Conservation (phyloP, 23 tunicate species). For the Botrylloides violaceus region DNA sequence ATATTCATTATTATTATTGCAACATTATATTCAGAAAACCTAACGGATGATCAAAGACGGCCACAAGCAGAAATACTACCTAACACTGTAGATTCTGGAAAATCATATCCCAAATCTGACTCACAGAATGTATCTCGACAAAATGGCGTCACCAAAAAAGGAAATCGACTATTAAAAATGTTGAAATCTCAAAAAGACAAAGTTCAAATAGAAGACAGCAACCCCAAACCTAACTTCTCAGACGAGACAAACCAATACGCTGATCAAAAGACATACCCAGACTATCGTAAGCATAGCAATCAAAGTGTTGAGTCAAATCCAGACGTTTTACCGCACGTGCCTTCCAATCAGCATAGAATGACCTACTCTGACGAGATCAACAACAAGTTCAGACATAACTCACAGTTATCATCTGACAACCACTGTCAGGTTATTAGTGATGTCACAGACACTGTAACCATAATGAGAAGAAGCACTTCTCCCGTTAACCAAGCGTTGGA, state of each 20-base stretch:
- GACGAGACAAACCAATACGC: background rate
- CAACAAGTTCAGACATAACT: background rate
- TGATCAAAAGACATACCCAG: background rate
- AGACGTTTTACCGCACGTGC: background rate
- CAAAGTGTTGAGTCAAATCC: background rate
- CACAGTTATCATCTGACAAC: background rate
- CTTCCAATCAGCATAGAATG: background rate
- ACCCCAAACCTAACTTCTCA: background rate
- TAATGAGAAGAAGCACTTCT: background rate
- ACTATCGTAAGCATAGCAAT: conserved; percentile 1
- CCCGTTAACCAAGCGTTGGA: background rate
- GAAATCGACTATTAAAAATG: conserved; percentile 4
- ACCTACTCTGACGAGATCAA: background rate
- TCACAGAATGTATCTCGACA: background rate
- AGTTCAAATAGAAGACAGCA: background rate
- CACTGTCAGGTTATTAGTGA: background rate
- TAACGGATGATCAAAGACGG: too few species aligned
- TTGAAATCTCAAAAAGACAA: conserved; percentile 19
- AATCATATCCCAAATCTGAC: background rate
- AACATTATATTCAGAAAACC: too few species aligned
- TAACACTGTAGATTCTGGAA: too few species aligned
- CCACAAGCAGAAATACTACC: too few species aligned
- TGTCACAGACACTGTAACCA: background rate
- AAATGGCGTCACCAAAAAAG: background rate
- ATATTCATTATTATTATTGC: too few species aligned